phyloP scores from a whole-genome alignment of 2,888 invertebrate genomes.

The Philonicus albiceps region DNA sequence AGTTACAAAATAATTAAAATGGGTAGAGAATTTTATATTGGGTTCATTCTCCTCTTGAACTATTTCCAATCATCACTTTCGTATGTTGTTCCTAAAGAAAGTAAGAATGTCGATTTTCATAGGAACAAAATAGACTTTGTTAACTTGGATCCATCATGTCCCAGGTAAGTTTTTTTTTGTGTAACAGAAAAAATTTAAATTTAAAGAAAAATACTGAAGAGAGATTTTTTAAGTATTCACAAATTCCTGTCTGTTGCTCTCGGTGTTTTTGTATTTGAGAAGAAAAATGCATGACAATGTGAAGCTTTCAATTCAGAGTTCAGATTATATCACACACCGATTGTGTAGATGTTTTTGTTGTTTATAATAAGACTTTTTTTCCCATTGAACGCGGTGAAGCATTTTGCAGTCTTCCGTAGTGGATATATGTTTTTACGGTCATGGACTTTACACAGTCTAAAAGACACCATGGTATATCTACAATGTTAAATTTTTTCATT shows the following conservation, averaged over 20 bases:
- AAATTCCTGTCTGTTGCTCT: neutral
- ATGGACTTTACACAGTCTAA: constrained; percentile 33
- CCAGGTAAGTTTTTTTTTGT: constrained; percentile 12
- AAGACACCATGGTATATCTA: neutral
- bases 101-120: neutral
- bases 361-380: neutral
- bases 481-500: neutral
- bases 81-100: neutral
- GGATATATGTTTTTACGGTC: constrained; percentile 5
- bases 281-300: neutral
- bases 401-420: neutral
- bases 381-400: neutral
- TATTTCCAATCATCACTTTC: neutral
- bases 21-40: neutral
- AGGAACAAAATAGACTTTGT: neutral
- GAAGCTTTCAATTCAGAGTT: neutral
- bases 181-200: neutral
- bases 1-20: neutral
- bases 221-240: neutral
- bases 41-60: neutral
- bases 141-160: constrained; percentile 5
- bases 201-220: neutral
- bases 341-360: neutral
- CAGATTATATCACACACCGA: neutral
- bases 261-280: neutral